Evolutionary conservation across 2,797 vertebrate species (phyloP), one percentile per base, ranked within the genome.

Genomic region (Aulostomus chinensis): DNA sequence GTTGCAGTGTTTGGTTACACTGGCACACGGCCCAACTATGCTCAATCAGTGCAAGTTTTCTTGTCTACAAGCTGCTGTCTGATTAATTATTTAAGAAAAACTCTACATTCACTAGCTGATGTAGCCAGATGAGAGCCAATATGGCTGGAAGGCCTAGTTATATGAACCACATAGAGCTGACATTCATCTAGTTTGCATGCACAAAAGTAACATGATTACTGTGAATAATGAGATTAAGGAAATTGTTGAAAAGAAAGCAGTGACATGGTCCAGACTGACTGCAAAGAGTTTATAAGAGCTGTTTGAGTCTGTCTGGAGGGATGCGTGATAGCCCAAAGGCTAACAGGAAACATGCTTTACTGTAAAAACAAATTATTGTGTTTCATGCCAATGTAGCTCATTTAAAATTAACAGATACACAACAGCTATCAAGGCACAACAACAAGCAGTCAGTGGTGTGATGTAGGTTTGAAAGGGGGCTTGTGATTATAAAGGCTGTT

Each of bases 71-170:
- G 47, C 58, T 58, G 47, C 25, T 52, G 30, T 49, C 42, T 34
- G 41, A 33, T 56, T 30, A 81, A 80, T 81, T 54, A 73, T 68
- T 73, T 16, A 79, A 42, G 16, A 4, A 13, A 36, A 52, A 40
- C 13, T 29, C 30, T 21, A 18, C 14, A 62, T 40, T 52, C 34
- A 21, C 33, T 3, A 9, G 29, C 36, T 31, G 43, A 48, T 32
- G 58, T 37, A 58, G 42, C 26, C 48, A 25, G 48, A 50, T 16
- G 29, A 26, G 33, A 14, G 20, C 16, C 42, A 57, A 67, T 40
- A 37, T 42, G 18, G 29, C 60, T 38, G 4, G 14, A 58, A 35
- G 54, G 29, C 8, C 7, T 9, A 10, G 39, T 45, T 42, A 11
- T 25, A 31, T 3, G 14, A 21, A 52, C 5, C 2, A 17, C 21